Evolutionary conservation across 1,140 invertebrate species (phyloP), one percentile per base, ranked within the genome.

Genomic region (Drosophila kepulauana): DNA sequence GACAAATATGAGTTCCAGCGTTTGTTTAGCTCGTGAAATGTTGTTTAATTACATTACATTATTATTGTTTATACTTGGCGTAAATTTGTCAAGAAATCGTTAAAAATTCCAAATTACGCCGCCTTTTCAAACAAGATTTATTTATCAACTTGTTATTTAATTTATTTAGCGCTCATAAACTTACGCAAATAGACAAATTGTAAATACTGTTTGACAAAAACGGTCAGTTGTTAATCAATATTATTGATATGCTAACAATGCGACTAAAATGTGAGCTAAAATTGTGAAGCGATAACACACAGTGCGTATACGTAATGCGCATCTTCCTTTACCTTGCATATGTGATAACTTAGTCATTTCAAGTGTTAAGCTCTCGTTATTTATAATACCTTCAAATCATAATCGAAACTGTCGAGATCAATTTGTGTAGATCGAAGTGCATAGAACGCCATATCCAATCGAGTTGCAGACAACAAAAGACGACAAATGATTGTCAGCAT

Each of bases 301-400:
- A 20, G 15, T 49, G 48, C 48, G 48, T 28, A 49, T 49, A 20
- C 15, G 48, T 49, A 25, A 49, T 49, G 16, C 48, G 16, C 48
- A 49, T 28, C 35, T 11, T 38, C 35, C 8, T 38, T 38, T 38
- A 8, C 35, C 33, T n/a, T 6, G 41, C n/a, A 43, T 43, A 43
- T 43, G 0, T 43, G 20, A 43, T 43, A 58, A 45, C 13, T 80
- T 28, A 73, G 69, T 51, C 65, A 69, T 35, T 38, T 10, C 35
- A 46, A 16, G 1, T 10, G 52, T 5, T 20, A 56, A 65, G 51
- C 49, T 30, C 49, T 30, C 15, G 25, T 61, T 56, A 49, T 67
- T 78, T 46, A 66, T 52, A 81, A 59, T 25, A 5, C 51, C 48
- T 28, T 75, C 54, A 61, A 75, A 78, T 71, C 56, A 71, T 56